A percentile compares a stretch with the other conserved stretches of the same genome.
These are phyloP conservation scores for Mystacornis crossleyi DNA, from an alignment of 2,113 vertebrate genomes.

Conservation along the genomic window DNA sequence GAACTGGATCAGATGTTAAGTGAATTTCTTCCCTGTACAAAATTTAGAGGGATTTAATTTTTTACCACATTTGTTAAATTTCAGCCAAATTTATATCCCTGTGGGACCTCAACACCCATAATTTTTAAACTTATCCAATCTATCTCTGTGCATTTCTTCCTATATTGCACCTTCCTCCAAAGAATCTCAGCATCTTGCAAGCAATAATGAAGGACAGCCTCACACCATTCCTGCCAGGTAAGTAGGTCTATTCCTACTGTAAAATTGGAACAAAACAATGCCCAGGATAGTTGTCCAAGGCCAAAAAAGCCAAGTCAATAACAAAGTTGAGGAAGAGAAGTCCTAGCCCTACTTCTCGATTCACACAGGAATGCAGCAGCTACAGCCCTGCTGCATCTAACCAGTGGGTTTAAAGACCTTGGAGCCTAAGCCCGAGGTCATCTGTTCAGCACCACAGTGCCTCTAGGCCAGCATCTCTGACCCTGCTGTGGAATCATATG, in stretches of 20 bases:
- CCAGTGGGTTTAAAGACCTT: background rate
- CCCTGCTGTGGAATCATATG: background rate
- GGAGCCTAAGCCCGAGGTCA: background rate
- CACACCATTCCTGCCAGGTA: background rate
- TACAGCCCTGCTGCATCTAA: background rate
- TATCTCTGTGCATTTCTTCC: background rate
- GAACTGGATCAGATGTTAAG: background rate
- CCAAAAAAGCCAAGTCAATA: background rate
- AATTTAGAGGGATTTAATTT: background rate
- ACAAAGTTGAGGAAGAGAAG: background rate
- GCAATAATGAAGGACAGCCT: background rate
- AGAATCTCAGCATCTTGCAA: conserved; percentile 23
- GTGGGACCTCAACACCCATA: background rate
- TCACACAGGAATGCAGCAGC: background rate
- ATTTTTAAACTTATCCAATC: background rate
- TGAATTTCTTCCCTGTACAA: background rate
- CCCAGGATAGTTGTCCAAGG: background rate
- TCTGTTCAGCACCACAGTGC: background rate
- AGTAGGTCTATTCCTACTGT: background rate
- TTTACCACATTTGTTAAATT: background rate
- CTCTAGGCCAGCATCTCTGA: background rate
- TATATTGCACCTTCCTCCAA: conserved; percentile 34
- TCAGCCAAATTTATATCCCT: background rate
- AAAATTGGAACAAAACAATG: background rate
- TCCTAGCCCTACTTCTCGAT: background rate